phyloP scores from a whole-genome alignment of 1,140 invertebrate species.

The Drosophila tsacasi region DNA sequence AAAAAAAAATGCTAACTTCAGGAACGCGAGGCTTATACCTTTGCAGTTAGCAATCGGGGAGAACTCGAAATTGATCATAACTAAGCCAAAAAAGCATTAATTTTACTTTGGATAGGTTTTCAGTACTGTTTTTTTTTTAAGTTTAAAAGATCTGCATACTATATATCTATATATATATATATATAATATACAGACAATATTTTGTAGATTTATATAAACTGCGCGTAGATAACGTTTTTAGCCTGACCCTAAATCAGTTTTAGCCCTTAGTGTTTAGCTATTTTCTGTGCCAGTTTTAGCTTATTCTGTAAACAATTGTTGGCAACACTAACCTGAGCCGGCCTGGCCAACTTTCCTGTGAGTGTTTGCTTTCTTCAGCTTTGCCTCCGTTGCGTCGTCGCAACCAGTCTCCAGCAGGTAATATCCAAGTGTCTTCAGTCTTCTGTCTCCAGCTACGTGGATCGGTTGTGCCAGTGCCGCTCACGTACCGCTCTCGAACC shows the following conservation, averaged over 20 bases:
- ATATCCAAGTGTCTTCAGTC: conserved; percentile 10
- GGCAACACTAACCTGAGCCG: conserved; percentile 7
- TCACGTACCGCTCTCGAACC: background rate
- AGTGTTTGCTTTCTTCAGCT: conserved; percentile 32
- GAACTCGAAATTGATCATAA: background rate
- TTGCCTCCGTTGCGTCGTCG: background rate
- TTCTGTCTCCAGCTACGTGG: conserved; percentile 10
- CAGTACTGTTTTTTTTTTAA: too few species aligned
- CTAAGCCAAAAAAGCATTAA: background rate
- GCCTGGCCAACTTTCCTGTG: conserved; percentile 15
- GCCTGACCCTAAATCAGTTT: too few species aligned
- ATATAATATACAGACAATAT: too few species aligned
- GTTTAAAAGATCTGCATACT: too few species aligned
- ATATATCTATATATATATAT: too few species aligned
- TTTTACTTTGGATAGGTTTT: background rate
- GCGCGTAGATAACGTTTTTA: background rate
- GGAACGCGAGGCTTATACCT: too few species aligned
- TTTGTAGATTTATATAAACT: background rate
- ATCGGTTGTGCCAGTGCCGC: conserved; percentile 15
- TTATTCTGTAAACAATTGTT: conserved; percentile 5
- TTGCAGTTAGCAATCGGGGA: too few species aligned
- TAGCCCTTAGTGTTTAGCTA: background rate
- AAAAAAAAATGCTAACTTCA: too few species aligned
- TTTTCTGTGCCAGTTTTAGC: background rate
- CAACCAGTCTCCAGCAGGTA: conserved; percentile 4